A percentile compares a stretch with the other conserved stretches of the same genome.
These are phyloP conservation scores for Mylabris phalerata DNA, from an alignment of 1,140 invertebrate genomes.

Conservation along the genomic window DNA sequence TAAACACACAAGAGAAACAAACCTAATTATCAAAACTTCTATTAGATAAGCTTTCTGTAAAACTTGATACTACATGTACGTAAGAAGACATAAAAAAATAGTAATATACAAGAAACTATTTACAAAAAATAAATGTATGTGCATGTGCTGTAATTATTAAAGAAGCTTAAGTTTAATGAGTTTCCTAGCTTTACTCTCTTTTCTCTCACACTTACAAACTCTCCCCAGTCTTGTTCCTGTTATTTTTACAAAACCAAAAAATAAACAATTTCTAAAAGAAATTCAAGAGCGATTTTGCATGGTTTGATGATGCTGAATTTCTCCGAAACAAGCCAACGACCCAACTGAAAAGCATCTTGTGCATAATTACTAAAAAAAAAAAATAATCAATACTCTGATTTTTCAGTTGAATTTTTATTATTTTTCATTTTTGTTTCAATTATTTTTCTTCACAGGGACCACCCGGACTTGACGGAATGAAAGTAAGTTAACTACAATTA, in stretches of 20 bases:
- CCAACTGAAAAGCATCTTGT: constrained; percentile 7
- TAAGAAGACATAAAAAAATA: too few relatives aligned
- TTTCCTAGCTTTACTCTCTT: constrained; percentile 1
- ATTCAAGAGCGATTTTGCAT: constrained; percentile 1
- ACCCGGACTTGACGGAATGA: constrained; percentile 66
- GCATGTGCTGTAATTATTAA: constrained; percentile 41
- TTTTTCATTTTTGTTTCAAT: constrained; percentile 38
- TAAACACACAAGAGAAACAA: background rate
- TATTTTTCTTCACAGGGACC: constrained; percentile 55
- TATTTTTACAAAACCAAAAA: too few relatives aligned
- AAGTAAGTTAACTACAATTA: constrained; percentile 46
- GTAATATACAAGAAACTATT: too few relatives aligned
- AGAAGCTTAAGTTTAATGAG: background rate
- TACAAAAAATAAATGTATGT: constrained; percentile 40
- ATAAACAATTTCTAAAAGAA: background rate
- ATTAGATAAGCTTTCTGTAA: constrained; percentile 28
- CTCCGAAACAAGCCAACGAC: background rate
- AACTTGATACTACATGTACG: constrained; percentile 33
- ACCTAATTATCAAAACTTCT: constrained; percentile 25
- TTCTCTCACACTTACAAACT: constrained; percentile 4
- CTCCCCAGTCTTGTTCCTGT: background rate
- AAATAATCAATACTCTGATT: background rate
- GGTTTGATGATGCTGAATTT: background rate
- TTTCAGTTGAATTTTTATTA: constrained; percentile 27
- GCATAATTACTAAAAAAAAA: constrained; percentile 16